Percentiles rank a stretch among this genome's conserved stretches.
Evolutionary conservation across 2,797 vertebrate genomes (phyloP).

Genomic region (Pipistrellus pipistrellus): DNA sequence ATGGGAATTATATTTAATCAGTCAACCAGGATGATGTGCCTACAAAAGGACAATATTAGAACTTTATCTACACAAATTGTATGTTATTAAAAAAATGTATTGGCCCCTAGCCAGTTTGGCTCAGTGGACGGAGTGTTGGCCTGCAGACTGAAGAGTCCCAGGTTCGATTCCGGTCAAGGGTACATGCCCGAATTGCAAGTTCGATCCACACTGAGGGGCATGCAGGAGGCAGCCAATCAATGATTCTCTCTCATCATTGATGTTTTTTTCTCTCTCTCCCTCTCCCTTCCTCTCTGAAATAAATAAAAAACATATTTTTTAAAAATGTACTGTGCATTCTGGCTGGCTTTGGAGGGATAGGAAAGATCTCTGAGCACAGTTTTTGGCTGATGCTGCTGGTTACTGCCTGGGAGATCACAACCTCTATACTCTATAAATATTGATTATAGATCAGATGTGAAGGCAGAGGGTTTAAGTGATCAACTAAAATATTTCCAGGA

Average conservation of each 20-base stretch:
- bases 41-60: slow-evolving; percentile 32
- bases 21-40: neutral
- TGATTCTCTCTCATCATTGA: too few relatives aligned
- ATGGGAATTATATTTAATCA: slow-evolving; percentile 36
- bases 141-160: too few relatives aligned
- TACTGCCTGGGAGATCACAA: neutral
- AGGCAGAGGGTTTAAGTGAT: neutral
- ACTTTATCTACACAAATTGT: neutral
- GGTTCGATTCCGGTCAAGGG: too few relatives aligned
- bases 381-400: neutral
- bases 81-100: neutral
- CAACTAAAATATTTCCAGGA: slow-evolving; percentile 46
- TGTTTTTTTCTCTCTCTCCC: too few relatives aligned
- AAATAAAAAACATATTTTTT: too few relatives aligned
- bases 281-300: too few relatives aligned
- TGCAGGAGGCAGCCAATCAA: too few relatives aligned
- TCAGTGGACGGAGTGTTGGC: too few relatives aligned
- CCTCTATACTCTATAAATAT: neutral
- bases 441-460: slow-evolving; percentile 1
- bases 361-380: neutral
- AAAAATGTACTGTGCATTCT: neutral
- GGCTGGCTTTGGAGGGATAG: neutral
- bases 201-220: too few relatives aligned
- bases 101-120: too few relatives aligned
- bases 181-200: too few relatives aligned